These are phyloP conservation scores for Yoshiicerus persimilis DNA, from an alignment of 1,140 invertebrate genomes.

Conservation along the genomic window DNA sequence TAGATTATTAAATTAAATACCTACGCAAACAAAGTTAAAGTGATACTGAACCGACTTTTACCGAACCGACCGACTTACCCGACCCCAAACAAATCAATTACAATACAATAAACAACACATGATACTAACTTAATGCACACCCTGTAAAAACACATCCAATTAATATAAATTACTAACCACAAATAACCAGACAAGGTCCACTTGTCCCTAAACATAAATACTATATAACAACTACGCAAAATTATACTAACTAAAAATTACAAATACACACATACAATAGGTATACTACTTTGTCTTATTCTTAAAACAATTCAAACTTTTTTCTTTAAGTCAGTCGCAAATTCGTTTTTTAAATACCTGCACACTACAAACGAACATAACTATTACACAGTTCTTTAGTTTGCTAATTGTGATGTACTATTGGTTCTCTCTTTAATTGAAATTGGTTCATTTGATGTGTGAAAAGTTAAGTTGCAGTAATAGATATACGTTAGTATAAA, in stretches of 20 bases:
- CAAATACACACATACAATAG: not conserved
- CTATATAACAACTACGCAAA: too few relatives aligned
- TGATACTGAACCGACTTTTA: slow-evolving; percentile 11
- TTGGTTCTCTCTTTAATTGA: not conserved
- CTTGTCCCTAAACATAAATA: too few relatives aligned
- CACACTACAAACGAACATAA: too few relatives aligned
- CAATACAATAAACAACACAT: not conserved
- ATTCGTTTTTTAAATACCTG: too few relatives aligned
- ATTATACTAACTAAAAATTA: not conserved
- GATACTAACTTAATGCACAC: too few relatives aligned
- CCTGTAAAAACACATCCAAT: too few relatives aligned
- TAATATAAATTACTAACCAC: not conserved
- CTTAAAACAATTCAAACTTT: too few relatives aligned
- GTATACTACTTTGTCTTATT: too few relatives aligned
- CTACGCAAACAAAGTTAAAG: not conserved
- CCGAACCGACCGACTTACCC: slow-evolving; percentile 10
- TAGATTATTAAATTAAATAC: not conserved
- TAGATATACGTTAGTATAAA: not conserved
- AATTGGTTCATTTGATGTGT: too few relatives aligned
- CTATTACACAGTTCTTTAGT: not conserved
- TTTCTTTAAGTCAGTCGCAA: too few relatives aligned
- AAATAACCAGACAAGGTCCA: too few relatives aligned
- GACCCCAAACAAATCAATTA: not conserved
- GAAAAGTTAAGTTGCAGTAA: too few relatives aligned
- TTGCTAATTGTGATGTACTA: not conserved